Conservation (phyloP, 2,113 vertebrate species). For the Lipotes vexillifer region DNA sequence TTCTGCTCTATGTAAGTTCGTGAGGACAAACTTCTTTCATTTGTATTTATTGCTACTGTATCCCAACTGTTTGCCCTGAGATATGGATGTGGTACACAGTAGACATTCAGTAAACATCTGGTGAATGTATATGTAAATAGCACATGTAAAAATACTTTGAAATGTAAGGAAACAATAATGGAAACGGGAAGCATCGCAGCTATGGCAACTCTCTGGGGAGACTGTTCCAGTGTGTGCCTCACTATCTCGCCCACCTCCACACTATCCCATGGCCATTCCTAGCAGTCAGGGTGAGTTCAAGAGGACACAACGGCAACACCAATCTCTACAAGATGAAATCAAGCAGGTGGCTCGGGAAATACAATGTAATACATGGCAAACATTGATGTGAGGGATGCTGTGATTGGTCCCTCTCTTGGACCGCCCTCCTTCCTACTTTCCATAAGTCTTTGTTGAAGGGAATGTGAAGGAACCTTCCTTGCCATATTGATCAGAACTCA, state of each 20-base stretch:
- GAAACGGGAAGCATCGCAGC: neutral
- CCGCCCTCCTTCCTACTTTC: neutral
- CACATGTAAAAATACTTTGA: slow-evolving; percentile 5
- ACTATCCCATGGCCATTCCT: neutral
- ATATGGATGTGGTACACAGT: neutral
- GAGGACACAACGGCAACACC: neutral
- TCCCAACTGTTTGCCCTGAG: neutral
- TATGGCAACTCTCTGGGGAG: neutral
- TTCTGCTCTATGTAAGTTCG: neutral
- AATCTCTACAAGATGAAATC: neutral
- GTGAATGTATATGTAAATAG: neutral
- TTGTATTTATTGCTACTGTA: neutral
- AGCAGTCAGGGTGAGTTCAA: neutral
- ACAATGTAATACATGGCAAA: neutral
- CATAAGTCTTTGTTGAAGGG: neutral
- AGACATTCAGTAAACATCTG: neutral
- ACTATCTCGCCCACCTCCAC: neutral
- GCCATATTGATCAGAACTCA: slow-evolving; percentile 20
- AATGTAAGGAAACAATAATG: neutral
- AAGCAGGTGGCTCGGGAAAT: neutral
- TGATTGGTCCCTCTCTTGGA: neutral
- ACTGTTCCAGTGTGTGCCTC: neutral
- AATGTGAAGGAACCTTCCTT: neutral
- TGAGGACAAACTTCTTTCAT: neutral
- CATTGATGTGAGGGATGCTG: too few relatives aligned